phyloP scores from a whole-genome alignment of 2,797 vertebrate species.

The Anniella stebbinsi region DNA sequence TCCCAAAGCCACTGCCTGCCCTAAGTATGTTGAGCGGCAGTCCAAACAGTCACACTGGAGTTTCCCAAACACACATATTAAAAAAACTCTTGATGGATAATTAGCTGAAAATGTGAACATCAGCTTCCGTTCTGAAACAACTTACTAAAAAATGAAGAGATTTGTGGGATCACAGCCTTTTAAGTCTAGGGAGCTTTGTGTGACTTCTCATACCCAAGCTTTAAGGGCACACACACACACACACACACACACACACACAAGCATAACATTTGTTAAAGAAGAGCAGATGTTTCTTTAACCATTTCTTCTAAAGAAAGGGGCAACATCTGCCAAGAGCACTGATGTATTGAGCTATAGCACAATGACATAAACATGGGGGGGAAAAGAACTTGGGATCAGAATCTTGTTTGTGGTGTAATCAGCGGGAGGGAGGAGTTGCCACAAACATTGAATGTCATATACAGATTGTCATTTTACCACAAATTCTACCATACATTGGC shows the following conservation, averaged over 20 bases:
- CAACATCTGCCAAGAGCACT: background rate
- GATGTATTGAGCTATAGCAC: background rate
- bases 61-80: background rate
- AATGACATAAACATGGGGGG: background rate
- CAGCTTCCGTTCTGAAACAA: background rate
- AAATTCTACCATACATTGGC: background rate
- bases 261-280: background rate
- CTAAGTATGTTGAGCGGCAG: background rate
- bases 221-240: background rate
- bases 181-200: background rate
- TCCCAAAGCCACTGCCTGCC: background rate
- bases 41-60: background rate
- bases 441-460: background rate
- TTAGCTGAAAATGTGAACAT: background rate
- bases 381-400: background rate
- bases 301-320: background rate
- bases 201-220: background rate
- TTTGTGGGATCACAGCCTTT: background rate
- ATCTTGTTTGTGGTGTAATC: background rate
- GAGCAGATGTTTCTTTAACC: background rate
- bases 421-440: too few relatives aligned
- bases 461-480: background rate
- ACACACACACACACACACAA: background rate
- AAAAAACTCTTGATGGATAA: background rate
- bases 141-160: background rate